phyloP scores from a whole-genome alignment of 2,888 invertebrate genomes.

The Germaria angustata region DNA sequence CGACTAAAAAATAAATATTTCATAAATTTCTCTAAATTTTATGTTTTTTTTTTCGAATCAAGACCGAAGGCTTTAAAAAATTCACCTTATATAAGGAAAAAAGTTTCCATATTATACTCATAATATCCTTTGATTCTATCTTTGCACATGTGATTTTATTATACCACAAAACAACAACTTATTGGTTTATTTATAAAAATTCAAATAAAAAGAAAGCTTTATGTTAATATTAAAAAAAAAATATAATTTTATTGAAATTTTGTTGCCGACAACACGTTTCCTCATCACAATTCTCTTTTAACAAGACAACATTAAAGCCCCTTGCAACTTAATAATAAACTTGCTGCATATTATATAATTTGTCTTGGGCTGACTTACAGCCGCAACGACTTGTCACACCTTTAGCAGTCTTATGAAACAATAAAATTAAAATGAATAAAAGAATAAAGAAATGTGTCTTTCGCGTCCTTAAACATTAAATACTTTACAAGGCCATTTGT shows the following conservation, averaged over 20 bases:
- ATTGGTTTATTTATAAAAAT: neutral
- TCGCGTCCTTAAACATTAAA: slow-evolving; percentile 56
- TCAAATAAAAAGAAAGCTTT: neutral
- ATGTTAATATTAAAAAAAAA: neutral
- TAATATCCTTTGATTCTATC: no score
- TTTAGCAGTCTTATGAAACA: slow-evolving; percentile 24
- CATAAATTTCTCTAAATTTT: no score
- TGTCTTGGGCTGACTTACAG: slow-evolving; percentile 36
- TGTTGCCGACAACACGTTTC: slow-evolving; percentile 35
- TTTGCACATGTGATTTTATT: no score
- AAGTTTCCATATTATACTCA: no score
- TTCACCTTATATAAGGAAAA: no score
- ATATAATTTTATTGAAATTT: slow-evolving; percentile 14
- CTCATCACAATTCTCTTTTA: neutral
- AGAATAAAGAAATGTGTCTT: slow-evolving; percentile 37
- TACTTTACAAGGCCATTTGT: slow-evolving; percentile 60
- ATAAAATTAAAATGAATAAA: slow-evolving; percentile 31
- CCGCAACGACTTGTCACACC: slow-evolving; percentile 36
- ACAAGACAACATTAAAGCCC: neutral
- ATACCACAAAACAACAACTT: neutral
- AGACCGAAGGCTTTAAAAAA: no score
- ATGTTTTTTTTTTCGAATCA: no score
- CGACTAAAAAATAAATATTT: no score
- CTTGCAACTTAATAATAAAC: neutral
- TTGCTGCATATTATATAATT: slow-evolving; percentile 45